Evolutionary conservation across 2,113 vertebrate species (phyloP).

Genomic region (Perca schrenkii): DNA sequence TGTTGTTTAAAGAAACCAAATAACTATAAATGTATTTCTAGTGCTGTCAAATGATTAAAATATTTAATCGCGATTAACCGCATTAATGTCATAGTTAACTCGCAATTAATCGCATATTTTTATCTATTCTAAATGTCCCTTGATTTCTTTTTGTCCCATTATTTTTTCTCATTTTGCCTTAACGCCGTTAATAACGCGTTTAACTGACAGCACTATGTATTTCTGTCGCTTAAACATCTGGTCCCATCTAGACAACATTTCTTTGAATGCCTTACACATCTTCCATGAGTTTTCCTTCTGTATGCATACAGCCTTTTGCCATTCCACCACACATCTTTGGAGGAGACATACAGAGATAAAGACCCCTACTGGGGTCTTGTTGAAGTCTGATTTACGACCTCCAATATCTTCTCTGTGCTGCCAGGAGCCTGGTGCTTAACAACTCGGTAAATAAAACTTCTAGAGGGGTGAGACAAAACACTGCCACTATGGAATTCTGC

Average conservation of each 20-base stretch:
- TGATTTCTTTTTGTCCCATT: no score
- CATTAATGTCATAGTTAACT: no score
- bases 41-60: no score
- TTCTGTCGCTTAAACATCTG: conserved; percentile 39
- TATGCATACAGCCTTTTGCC: conserved; percentile 27
- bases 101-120: no score
- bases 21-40: conserved; percentile 14
- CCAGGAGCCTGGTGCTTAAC: conserved; percentile 69
- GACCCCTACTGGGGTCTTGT: conserved; percentile 62
- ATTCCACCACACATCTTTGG: conserved; percentile 35
- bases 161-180: no score
- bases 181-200: no score
- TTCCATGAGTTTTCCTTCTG: conserved; percentile 39
- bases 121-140: no score
- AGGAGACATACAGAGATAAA: conserved; percentile 60
- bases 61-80: no score
- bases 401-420: conserved; percentile 76
- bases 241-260: conserved; percentile 15
- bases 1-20: conserved; percentile 27
- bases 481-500: conserved; percentile 69
- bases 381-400: conserved; percentile 76
- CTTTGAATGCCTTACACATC: conserved; percentile 27
- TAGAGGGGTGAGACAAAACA: conserved; percentile 48
- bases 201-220: background rate
- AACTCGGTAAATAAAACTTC: conserved; percentile 78